Evolutionary conservation across 2,888 invertebrate genomes (phyloP).

Genomic region (Drosophila helvetica): DNA sequence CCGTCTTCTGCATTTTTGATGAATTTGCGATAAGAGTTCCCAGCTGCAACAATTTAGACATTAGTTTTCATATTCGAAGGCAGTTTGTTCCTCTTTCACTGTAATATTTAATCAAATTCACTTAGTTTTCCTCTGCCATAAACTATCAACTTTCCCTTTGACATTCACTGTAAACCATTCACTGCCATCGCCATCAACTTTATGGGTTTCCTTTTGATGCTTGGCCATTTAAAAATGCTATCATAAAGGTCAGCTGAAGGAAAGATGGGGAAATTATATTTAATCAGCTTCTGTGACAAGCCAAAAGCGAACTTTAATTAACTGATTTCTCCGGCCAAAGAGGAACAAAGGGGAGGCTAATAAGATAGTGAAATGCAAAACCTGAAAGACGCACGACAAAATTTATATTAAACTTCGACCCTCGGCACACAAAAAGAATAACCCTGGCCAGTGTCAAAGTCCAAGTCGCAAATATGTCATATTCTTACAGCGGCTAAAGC

Average conservation of each 20-base stretch:
- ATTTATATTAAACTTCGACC: constrained; percentile 37
- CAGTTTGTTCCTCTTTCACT: not conserved
- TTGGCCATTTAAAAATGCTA: constrained; percentile 12
- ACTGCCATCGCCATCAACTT: not conserved
- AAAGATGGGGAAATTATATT: constrained; percentile 40
- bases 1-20: too few species aligned
- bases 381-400: constrained; percentile 7
- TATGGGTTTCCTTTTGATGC: constrained; percentile 32
- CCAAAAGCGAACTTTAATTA: constrained; percentile 70
- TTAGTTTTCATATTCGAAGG: too few species aligned
- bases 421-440: constrained; percentile 38
- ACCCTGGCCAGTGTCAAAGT: constrained; percentile 29
- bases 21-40: too few species aligned
- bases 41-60: too few species aligned
- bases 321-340: constrained; percentile 48
- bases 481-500: constrained; percentile 59
- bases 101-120: not conserved
- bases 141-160: not conserved
- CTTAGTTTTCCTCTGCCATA: not conserved
- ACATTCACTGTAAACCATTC: not conserved
- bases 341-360: constrained; percentile 26
- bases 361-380: constrained; percentile 31
- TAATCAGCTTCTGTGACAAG: constrained; percentile 63
- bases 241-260: constrained; percentile 6
- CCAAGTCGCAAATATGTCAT: constrained; percentile 71